Base-by-base conservation (phyloP, 92 coral and sea anemone species). In the Palythoa grandiflora region DNA sequence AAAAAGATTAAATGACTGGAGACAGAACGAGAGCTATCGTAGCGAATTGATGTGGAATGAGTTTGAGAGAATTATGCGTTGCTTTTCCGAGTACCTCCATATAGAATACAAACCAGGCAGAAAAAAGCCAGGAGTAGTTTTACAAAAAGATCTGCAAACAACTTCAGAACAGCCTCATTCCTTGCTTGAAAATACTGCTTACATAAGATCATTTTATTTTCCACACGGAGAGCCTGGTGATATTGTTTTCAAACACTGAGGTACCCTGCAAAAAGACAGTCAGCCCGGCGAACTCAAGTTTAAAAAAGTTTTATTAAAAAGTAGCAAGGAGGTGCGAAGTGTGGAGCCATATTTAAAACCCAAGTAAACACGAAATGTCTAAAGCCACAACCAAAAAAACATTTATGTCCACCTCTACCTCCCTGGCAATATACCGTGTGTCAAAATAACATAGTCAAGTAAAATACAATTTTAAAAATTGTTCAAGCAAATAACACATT, bases 61-160 rank as follows among this genome's bases (percentile, higher is more conserved):
- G 68, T 93, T 94, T 72, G 98, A 94, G 21, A 91, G 88, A 70
- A 80, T 94, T n/a, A 76, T 94, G 87, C 92, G 83, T 17, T 87
- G 93, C 78, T 91, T 94, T 59, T 83, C 96, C 1, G 88, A 91
- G 4, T 87, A 57, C 60, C 73, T 93, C 35, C 88, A 80, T 2
- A 54, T 89, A 37, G 96, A 93, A 44, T 87, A 94, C 89, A 88
- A 91, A 54, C 89, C 93, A 0, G 40, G 54, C 1, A 91, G 85
- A 50, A 20, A 20, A 19, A 66, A 63, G 17, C 5, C 7, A 63
- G 36, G 44, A 1, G 52, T 20, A 65, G 13, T 6, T 21, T 50
- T 6, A 20, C 59, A 47, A 16, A 65, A 63, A 81, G 60, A 44
- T 28, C 60, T 11, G n/a, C 60, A 44, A 37, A 35, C 14, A 28